phyloP scores from a whole-genome alignment of 2,888 invertebrate genomes.

The Pachydiplax longipennis region DNA sequence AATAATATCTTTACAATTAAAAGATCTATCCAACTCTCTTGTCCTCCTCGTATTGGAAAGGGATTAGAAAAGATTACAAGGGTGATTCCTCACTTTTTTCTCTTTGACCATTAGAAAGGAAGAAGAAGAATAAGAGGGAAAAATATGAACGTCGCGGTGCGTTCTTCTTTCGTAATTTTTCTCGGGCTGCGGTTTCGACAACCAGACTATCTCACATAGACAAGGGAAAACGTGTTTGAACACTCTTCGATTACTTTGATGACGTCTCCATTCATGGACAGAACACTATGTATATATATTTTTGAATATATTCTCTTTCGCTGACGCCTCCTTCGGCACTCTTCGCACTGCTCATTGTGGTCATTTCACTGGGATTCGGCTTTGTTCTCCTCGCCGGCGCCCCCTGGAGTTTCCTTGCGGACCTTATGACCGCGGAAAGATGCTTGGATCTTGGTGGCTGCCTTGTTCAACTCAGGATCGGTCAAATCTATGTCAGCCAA shows the following conservation, averaged over 20 bases:
- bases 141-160: neutral
- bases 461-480: constrained; percentile 87
- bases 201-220: neutral
- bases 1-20: neutral
- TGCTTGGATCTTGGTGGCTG: constrained; percentile 91
- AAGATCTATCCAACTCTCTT: neutral
- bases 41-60: neutral
- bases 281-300: neutral
- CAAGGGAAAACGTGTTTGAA: neutral
- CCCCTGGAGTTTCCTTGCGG: constrained; percentile 71
- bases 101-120: neutral
- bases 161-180: neutral
- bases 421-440: constrained; percentile 91
- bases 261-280: neutral
- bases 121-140: neutral
- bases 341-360: neutral
- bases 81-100: neutral
- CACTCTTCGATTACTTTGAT: neutral
- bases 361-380: neutral
- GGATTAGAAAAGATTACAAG: neutral
- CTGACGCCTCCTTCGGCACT: neutral
- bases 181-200: neutral
- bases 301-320: neutral
- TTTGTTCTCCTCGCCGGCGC: constrained; percentile 20
- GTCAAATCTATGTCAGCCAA: constrained; percentile 82